Evolutionary conservation across 2,797 vertebrate species (phyloP), one percentile per base, ranked within the genome.

Genomic region (Trematomus bernacchii): DNA sequence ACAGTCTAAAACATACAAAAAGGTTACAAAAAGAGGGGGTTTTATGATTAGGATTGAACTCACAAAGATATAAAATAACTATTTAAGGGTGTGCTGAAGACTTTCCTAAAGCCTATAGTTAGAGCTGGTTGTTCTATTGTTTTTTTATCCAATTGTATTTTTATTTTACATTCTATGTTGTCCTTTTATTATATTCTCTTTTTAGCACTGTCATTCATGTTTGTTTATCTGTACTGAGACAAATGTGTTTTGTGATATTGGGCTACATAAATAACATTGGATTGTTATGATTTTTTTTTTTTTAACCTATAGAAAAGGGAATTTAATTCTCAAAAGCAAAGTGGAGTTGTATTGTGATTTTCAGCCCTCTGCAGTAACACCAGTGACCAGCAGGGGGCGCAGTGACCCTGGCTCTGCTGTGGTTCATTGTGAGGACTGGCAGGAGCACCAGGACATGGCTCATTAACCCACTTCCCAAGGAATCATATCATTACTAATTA

Each of bases 301-400:
- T n/a, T n/a, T n/a, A n/a, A 40, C 2, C 10, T 50, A 18, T 30
- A 21, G 33, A 13, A 10, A 14, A 51, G 12, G 11, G 37, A 21
- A 6, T 6, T 6, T 7, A 60, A 23, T 27, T 53, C 33, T 12
- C n/a, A n/a, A 23, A 54, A 50, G 19, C 48, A 14, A 40, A 48
- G 18, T n/a, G 0, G 2, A n/a, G 11, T 8, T 42, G 23, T 10
- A 51, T 23, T 60, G 37, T 13, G 37, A 10, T 2, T 9, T 50
- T 43, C 15, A 70, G 15, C 52, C 30, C 2, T 10, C 3, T 81
- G 83, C 10, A 72, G 59, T 81, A 51, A 6, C 14, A 6, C 50
- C 3, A 27, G 12, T 69, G 69, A 12, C 90, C 92, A 92, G 80
- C 62, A 91, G 92, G 79, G 19, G 87, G 88, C 67, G 19, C 0